Evolutionary conservation across 37 sponge, comb jelly and placozoan genomes (phyloP).

Genomic region (Dysidea cf. avara): DNA sequence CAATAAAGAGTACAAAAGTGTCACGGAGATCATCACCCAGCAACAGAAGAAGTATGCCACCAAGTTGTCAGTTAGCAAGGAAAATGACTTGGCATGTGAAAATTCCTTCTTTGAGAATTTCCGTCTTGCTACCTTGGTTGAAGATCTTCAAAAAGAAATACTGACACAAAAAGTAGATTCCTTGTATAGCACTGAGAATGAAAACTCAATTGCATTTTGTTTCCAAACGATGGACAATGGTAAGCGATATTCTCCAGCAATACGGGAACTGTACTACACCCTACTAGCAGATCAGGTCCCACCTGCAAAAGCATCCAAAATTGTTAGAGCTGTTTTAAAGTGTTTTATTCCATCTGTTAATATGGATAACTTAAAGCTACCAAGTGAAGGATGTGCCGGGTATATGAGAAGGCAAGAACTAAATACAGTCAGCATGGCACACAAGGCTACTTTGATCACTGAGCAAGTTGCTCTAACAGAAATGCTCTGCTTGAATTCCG

Average conservation of each 20-base stretch:
- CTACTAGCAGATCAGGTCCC: too few species aligned
- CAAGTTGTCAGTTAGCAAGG: too few species aligned
- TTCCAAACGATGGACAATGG: slow-evolving; percentile 12
- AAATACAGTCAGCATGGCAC: slow-evolving; percentile 24
- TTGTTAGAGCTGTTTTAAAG: slow-evolving; percentile 20
- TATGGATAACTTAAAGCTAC: slow-evolving; percentile 19
- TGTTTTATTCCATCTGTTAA: slow-evolving; percentile 12
- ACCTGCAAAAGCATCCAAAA: slow-evolving; percentile 15
- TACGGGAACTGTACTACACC: slow-evolving; percentile 23
- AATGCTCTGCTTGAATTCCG: slow-evolving; percentile 10
- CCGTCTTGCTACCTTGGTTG: too few species aligned
- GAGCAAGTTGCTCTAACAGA: too few species aligned
- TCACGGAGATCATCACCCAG: too few species aligned
- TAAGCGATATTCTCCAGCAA: slow-evolving; percentile 4
- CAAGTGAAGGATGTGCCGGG: slow-evolving; percentile 23
- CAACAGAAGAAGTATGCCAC: too few species aligned
- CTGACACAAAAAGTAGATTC: slow-evolving; percentile 27
- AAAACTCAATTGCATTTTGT: not conserved
- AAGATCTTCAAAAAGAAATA: slow-evolving; percentile 20
- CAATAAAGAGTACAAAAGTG: slow-evolving; percentile 20
- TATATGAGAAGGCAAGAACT: slow-evolving; percentile 37
- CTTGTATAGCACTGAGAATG: not conserved
- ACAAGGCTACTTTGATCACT: slow-evolving; percentile 16
- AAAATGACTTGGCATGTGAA: too few species aligned
- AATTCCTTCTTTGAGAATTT: too few species aligned